Conservation (phyloP, 2,113 vertebrate genomes). For the Cephalopholis sonnerati region DNA sequence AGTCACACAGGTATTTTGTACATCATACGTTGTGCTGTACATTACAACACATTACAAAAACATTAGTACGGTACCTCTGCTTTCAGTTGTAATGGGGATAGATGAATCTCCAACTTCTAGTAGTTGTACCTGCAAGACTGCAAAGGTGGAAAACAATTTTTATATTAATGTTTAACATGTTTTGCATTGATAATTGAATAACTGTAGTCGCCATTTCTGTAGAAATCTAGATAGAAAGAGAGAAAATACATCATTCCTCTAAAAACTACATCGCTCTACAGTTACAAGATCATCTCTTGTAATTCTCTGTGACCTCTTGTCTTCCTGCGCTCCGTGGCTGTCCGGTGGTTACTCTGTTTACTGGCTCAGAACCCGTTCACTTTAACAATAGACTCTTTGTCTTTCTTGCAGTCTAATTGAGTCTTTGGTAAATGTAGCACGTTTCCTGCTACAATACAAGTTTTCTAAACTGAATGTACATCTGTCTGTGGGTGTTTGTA, state of each 20-base stretch:
- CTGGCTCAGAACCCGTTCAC: conserved; percentile 57
- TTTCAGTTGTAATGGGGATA: conserved; percentile 1
- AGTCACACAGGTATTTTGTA: conserved; percentile 27
- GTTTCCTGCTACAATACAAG: conserved; percentile 16
- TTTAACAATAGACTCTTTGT: conserved; percentile 57
- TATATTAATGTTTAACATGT: conserved; percentile 3
- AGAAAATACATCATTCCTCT: conserved; percentile 1
- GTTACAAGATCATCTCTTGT: conserved; percentile 23
- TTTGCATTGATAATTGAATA: conserved; percentile 20
- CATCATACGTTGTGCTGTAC: conserved; percentile 3
- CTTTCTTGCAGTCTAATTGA: conserved; percentile 52
- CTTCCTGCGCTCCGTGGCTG: conserved; percentile 31
- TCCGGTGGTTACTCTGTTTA: conserved; percentile 50
- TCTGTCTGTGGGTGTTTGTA: neutral
- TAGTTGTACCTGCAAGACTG: conserved; percentile 10
- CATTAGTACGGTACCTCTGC: neutral
- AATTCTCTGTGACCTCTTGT: conserved; percentile 24
- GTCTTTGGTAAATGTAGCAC: conserved; percentile 72
- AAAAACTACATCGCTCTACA: conserved; percentile 8
- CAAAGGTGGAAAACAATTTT: conserved; percentile 17
- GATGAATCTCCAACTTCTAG: neutral
- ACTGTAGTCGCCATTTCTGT: conserved; percentile 11
- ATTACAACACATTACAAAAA: neutral
- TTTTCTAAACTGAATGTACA: conserved; percentile 9
- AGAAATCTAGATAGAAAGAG: conserved; percentile 22